A percentile compares a stretch with the other conserved stretches of the same genome.
phyloP scores from a whole-genome alignment of 2,888 invertebrate species.

The Eilema sororculum region DNA sequence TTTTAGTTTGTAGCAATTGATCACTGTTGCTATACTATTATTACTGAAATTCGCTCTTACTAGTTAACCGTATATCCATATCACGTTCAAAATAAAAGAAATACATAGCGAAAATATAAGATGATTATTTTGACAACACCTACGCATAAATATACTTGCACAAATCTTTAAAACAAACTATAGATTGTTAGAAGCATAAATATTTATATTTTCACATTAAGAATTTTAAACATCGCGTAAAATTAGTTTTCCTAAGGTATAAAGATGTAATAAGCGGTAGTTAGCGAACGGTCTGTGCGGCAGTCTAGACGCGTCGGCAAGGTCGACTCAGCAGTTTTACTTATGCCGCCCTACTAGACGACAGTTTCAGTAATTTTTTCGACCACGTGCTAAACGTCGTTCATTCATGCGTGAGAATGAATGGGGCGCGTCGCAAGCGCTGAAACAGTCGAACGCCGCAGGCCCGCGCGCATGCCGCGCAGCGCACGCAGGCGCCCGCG shows the following conservation, averaged over 20 bases:
- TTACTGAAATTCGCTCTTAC: not conserved
- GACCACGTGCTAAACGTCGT: slow-evolving; percentile 73
- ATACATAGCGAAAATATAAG: not conserved
- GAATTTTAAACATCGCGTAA: slow-evolving; percentile 8
- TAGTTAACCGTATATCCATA: no score
- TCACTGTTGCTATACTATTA: not conserved
- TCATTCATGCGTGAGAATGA: slow-evolving; percentile 82
- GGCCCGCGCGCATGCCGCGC: slow-evolving; percentile 74
- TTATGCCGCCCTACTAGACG: slow-evolving; percentile 43
- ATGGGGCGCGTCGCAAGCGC: slow-evolving; percentile 65
- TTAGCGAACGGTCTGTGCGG: slow-evolving; percentile 24
- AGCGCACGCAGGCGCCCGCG: slow-evolving; percentile 72
- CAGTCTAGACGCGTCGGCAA: slow-evolving; percentile 33
- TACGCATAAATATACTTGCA: not conserved
- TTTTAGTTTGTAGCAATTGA: not conserved
- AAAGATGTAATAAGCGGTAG: slow-evolving; percentile 6
- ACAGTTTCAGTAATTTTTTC: slow-evolving; percentile 73
- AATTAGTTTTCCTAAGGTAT: slow-evolving; percentile 10
- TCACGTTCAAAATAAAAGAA: not conserved
- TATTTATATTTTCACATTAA: slow-evolving; percentile 6
- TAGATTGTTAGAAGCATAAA: not conserved
- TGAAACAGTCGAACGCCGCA: slow-evolving; percentile 77
- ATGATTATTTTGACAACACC: slow-evolving; percentile 1
- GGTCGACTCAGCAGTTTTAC: slow-evolving; percentile 41
- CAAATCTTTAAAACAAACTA: slow-evolving; percentile 3